Conservation (phyloP, 2,113 vertebrate genomes). For the Casuarius casuarius region DNA sequence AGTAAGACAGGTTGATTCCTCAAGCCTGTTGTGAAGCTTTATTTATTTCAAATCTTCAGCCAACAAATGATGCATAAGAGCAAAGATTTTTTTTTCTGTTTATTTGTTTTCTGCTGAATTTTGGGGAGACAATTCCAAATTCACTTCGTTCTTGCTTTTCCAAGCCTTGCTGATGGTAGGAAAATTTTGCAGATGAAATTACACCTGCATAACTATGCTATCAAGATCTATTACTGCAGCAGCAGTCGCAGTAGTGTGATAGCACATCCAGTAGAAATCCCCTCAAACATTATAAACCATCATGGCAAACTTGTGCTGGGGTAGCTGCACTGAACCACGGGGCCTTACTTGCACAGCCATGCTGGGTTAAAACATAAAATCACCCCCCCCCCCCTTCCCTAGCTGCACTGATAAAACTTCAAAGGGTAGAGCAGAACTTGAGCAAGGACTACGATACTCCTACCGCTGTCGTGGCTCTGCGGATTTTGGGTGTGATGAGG, state of each 20-base stretch:
- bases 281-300: not conserved
- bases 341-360: not conserved
- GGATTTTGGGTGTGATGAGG: slow-evolving; percentile 45
- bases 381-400: not conserved
- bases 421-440: not conserved
- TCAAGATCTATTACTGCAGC: not conserved
- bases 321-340: not conserved
- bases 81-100: not conserved
- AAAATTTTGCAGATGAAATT: not conserved
- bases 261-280: not conserved
- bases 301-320: not conserved
- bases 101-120: not conserved
- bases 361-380: not conserved
- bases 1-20: not conserved
- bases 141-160: not conserved
- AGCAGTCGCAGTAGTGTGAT: not conserved
- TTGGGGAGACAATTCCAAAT: not conserved
- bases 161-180: not conserved
- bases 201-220: not conserved
- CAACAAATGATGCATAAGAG: not conserved
- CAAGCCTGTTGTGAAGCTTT: not conserved
- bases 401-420: not conserved
- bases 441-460: not conserved
- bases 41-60: not conserved
- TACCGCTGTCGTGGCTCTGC: not conserved